Evolutionary conservation across 2,113 vertebrate genomes (phyloP).

Genomic region (Baryphthengus martii): DNA sequence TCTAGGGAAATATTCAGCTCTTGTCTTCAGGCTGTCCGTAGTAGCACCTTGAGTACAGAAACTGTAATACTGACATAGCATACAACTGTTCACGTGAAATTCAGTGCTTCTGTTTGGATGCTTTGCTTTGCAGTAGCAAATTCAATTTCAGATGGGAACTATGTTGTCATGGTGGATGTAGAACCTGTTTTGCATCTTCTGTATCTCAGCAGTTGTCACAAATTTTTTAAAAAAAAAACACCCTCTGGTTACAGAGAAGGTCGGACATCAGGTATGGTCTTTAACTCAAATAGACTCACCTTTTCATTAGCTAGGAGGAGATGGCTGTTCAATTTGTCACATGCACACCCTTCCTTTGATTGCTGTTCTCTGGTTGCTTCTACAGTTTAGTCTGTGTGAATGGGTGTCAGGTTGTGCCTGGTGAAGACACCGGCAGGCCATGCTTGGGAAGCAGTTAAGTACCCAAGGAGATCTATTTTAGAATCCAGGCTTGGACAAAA

Average conservation of each 20-base stretch:
- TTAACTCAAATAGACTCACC: background rate
- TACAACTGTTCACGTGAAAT: fast-evolving
- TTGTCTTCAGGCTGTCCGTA: background rate
- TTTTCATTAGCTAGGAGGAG: background rate
- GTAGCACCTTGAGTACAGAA: background rate
- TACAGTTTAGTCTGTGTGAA: background rate
- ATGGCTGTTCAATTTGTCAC: background rate
- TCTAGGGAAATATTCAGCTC: background rate
- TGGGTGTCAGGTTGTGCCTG: too few relatives aligned
- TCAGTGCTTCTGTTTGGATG: background rate
- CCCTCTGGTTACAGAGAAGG: background rate
- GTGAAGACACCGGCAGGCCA: background rate
- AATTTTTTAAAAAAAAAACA: background rate
- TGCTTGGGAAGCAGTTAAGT: background rate
- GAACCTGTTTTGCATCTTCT: background rate
- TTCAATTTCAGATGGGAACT: background rate
- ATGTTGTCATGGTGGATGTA: background rate
- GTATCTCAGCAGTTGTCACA: background rate
- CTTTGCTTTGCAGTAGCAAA: background rate
- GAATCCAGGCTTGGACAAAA: background rate
- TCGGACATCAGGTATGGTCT: background rate
- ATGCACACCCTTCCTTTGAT: background rate
- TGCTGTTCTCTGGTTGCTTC: background rate
- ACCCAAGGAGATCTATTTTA: background rate
- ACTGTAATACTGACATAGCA: background rate